Evolutionary conservation across 2,113 vertebrate species (phyloP), one percentile per base, ranked within the genome.

Genomic region (Nyctereutes procyonoides): DNA sequence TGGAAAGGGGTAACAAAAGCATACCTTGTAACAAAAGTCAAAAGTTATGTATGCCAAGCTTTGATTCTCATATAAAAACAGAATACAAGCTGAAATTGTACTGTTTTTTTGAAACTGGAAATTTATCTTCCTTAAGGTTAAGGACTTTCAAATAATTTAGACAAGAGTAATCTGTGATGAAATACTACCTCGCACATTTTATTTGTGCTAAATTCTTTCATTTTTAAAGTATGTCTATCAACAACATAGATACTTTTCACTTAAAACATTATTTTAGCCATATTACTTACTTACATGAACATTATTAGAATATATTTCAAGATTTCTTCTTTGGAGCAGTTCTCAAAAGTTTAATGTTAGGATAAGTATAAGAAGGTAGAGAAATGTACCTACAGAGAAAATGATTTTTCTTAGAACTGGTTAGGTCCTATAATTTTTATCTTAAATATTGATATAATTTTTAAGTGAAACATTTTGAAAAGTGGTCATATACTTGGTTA

Each of bases 21-120:
- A 58, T 55, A 53, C 6, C 84, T 55, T 51, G 7, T 82, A 93
- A 8, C 26, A 11, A 82, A 81, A 88, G 55, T 38, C 43, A 88
- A 74, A 87, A 88, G 16, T 76, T 93, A 58, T 24, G 28, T 87
- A 63, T 90, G 26, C 1, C 7, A 24, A 90, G 16, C 32, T 94
- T 94, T 58, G 19, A 90, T 82, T 90, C 85, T 84, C 62, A 56
- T 76, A 48, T 89, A n/a, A 97, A 98, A 77, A 56, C 24, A 88
- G 38, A 82, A 86, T 84, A 20, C 35, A 71, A 84, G 26, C 74
- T 76, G 56, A 90, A 67, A 48, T 62, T 65, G 3, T 58, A 80
- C 15, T 60, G 12, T 30, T 83, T 17, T 93, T 30, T 81, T 30
- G 30, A 87, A 79, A 88, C 28, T 69, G 55, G 15, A 8, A 86